Conservation (phyloP, 1,140 invertebrate genomes). For the Hylyphantes graminicola region DNA sequence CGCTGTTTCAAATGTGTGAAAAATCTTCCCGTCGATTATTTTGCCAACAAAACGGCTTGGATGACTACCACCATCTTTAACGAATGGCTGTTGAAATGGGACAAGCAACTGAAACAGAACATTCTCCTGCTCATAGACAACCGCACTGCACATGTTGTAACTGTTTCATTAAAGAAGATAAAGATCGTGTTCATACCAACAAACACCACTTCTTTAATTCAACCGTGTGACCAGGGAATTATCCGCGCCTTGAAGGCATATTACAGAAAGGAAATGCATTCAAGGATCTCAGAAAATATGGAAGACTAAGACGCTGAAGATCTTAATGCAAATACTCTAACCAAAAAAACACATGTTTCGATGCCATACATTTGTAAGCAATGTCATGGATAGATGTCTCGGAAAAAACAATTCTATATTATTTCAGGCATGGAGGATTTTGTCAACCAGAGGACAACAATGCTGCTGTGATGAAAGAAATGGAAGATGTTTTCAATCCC, state of each 20-base stretch:
- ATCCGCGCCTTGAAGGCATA: slow-evolving; percentile 62
- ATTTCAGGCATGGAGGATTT: too few relatives aligned
- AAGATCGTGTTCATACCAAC: slow-evolving; percentile 54
- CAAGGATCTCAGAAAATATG: too few relatives aligned
- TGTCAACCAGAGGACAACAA: too few relatives aligned
- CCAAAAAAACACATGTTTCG: too few relatives aligned
- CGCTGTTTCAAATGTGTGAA: slow-evolving; percentile 69
- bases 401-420: too few relatives aligned
- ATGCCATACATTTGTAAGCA: too few relatives aligned
- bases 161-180: not conserved
- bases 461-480: too few relatives aligned
- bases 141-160: slow-evolving; percentile 6
- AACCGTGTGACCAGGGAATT: slow-evolving; percentile 63
- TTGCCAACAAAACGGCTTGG: slow-evolving; percentile 69
- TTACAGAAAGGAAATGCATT: slow-evolving; percentile 19
- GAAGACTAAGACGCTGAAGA: too few relatives aligned
- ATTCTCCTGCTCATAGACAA: slow-evolving; percentile 22
- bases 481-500: too few relatives aligned
- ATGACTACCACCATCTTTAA: slow-evolving; percentile 65
- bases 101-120: not conserved
- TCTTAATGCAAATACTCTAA: too few relatives aligned
- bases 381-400: too few relatives aligned
- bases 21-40: slow-evolving; percentile 67
- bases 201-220: slow-evolving; percentile 61
- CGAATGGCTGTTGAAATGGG: slow-evolving; percentile 27